phyloP scores from a whole-genome alignment of 1,140 invertebrate genomes.

The Penaeus indicus region DNA sequence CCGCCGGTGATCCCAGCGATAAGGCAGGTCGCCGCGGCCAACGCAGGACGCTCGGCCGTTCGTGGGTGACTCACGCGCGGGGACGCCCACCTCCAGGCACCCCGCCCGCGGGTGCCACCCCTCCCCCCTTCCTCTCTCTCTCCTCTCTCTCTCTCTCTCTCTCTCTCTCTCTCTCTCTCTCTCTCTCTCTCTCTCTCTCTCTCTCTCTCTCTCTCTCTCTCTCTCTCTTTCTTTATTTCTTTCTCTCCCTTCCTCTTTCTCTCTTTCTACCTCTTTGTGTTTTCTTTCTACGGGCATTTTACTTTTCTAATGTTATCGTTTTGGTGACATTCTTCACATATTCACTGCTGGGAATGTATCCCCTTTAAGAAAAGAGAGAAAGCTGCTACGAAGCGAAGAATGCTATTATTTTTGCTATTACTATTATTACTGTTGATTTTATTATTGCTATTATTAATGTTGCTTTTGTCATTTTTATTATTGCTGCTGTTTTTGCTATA shows the following conservation, averaged over 20 bases:
- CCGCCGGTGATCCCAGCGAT: neutral
- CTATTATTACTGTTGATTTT: no score
- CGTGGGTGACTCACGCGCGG: no score
- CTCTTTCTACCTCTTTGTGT: neutral
- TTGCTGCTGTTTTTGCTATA: no score
- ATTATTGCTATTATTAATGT: no score
- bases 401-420: neutral
- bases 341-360: neutral
- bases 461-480: no score
- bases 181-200: conserved; percentile 41
- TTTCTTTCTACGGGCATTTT: neutral
- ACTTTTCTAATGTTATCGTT: neutral
- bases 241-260: neutral
- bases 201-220: neutral
- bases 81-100: no score
- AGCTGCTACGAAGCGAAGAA: neutral
- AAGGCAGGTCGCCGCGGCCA: neutral
- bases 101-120: neutral
- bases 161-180: conserved; percentile 36
- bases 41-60: no score
- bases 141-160: conserved; percentile 40
- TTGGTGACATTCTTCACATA: neutral
- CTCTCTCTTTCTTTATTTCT: neutral
- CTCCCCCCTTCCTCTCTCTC: neutral
- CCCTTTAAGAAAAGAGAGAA: neutral